Base-by-base conservation (phyloP, 2,888 invertebrate genomes). In the Sphaeridia pumilis region DNA sequence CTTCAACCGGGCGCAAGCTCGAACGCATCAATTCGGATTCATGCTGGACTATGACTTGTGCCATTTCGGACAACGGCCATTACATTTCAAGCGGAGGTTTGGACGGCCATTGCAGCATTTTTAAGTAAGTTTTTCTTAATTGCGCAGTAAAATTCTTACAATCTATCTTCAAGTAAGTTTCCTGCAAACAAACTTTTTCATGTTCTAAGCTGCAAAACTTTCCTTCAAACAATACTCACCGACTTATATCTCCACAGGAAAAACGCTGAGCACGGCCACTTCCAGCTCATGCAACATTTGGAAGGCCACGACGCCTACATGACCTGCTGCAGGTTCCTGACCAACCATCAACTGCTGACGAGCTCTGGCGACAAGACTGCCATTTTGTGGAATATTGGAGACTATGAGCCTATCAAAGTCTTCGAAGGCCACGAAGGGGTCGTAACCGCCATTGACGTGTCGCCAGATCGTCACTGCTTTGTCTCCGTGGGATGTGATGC, bases 321-420 rank as follows among this genome's bases (percentile, higher is more conserved):
- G 38, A 38, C 17, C 38, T 38, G 38, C 38, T 38, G 38, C 20
- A 5, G 21, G 35, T 38, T 38, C 20, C 4, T 38, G 7, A 17
- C 94, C 69, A 85, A 88, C 35, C 84, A 81, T 51, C 84, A 87
- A 67, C 72, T 97, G 60, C 73, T 97, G 42, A 90, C 94, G 2
- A 87, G 89, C 43, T 95, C 94, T 22, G 98, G 94, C 0, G 97
- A 98, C 74, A 97, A 97, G 73, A 93, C 93, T 0, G 92, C 93
- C 66, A 88, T 87, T 61, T 74, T 97, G 3, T 98, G 95, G 95
- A 87, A 95, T 69, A 81, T 92, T 0, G 87, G 83, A 66, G 83
- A 84, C 0, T 76, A 79, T 67, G 75, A 84, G 17, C 10, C 38
- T 14, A 17, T 17, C 17, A 38, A 5, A 17, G 17, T 14, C 17